A percentile compares a stretch with the other conserved stretches of the same genome.
Conservation (phyloP, 2,888 invertebrate species). For the Zygaena filipendulae region DNA sequence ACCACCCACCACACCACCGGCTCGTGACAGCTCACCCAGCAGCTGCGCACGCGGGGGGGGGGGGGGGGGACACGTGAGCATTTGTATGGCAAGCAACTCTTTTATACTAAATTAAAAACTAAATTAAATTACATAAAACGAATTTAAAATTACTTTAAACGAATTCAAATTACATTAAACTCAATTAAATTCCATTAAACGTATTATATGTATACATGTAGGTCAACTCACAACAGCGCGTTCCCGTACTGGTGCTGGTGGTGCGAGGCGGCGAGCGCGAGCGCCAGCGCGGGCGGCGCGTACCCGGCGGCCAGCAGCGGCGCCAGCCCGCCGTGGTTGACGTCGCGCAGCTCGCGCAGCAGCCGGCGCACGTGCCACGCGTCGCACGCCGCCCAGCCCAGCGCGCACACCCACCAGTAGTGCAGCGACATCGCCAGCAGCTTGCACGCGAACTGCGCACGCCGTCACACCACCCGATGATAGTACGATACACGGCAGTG, state of each 20-base stretch:
- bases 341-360: conserved; percentile 94
- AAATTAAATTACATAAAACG: neutral
- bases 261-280: conserved; percentile 91
- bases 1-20: conserved; percentile 96
- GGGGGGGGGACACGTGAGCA: neutral
- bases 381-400: conserved; percentile 93
- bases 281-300: conserved; percentile 90
- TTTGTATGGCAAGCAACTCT: too few relatives aligned
- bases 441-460: conserved; percentile 81
- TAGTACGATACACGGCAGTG: too few relatives aligned
- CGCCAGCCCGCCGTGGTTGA: conserved; percentile 94
- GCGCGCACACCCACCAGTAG: conserved; percentile 91
- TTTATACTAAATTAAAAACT: too few relatives aligned
- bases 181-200: too few relatives aligned
- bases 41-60: conserved; percentile 68
- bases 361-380: conserved; percentile 93
- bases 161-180: neutral
- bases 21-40: conserved; percentile 95
- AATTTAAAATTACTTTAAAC: neutral
- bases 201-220: neutral
- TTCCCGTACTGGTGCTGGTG: conserved; percentile 96
- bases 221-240: conserved; percentile 87
- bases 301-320: conserved; percentile 94
- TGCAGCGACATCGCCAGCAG: conserved; percentile 90
- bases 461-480: too few relatives aligned